These are phyloP conservation scores for Patagioenas fasciata DNA, from an alignment of 2,113 vertebrate genomes.

Conservation along the genomic window DNA sequence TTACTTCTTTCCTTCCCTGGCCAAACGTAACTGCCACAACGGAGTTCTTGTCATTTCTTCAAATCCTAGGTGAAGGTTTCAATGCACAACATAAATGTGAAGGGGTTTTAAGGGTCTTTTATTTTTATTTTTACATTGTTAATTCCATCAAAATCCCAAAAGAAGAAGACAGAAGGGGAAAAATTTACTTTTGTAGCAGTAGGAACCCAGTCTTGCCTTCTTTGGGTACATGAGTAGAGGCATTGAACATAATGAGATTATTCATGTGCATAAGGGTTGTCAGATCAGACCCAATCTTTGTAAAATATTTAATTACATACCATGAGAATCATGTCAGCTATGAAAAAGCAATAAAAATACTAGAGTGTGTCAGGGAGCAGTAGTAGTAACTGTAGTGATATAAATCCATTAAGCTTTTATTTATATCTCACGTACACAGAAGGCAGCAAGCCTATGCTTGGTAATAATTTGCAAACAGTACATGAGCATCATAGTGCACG, in stretches of 20 bases:
- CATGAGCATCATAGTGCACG: not conserved
- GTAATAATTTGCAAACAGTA: constrained; percentile 24
- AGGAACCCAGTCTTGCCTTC: not conserved
- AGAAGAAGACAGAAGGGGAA: not conserved
- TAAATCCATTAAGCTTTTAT: not conserved
- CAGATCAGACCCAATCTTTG: constrained; percentile 38
- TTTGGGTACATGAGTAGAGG: constrained; percentile 13
- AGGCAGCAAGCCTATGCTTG: not conserved
- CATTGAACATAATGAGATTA: constrained; percentile 9
- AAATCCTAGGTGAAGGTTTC: constrained; percentile 10
- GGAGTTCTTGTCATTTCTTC: not conserved
- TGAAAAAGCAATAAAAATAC: constrained; percentile 55
- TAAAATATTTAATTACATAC: constrained; percentile 59
- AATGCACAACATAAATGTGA: not conserved
- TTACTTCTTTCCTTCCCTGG: constrained; percentile 15
- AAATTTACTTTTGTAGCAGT: constrained; percentile 13
- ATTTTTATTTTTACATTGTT: not conserved
- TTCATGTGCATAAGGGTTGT: constrained; percentile 31
- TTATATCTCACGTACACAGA: not conserved
- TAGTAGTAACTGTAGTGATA: constrained; percentile 4
- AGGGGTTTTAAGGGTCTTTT: not conserved
- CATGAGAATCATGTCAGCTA: constrained; percentile 47
- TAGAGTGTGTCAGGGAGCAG: constrained; percentile 21
- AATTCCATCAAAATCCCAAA: constrained; percentile 3
- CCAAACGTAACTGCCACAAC: not conserved